A percentile compares a stretch with the other conserved stretches of the same genome.
These are phyloP conservation scores for Solenopsis invicta DNA, from an alignment of 1,140 invertebrate species.

Conservation along the genomic window DNA sequence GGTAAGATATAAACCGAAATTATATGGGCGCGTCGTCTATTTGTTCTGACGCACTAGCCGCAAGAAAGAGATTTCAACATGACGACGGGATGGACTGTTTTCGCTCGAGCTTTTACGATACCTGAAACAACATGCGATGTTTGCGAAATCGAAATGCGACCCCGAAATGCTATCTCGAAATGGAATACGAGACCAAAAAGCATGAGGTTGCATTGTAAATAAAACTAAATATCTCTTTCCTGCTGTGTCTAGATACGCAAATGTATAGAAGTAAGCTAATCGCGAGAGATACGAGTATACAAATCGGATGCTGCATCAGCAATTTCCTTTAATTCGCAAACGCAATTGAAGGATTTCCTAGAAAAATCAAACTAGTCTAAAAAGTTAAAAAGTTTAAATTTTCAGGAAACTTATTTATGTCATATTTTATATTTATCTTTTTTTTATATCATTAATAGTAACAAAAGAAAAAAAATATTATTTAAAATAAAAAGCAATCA, in stretches of 20 bases:
- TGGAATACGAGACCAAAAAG: neutral
- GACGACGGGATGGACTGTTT: neutral
- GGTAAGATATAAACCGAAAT: conserved; percentile 57
- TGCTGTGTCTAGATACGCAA: neutral
- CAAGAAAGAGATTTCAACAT: neutral
- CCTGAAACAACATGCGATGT: conserved; percentile 13
- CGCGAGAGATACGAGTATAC: neutral
- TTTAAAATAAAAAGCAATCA: too few species aligned
- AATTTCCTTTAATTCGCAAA: neutral
- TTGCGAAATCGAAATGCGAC: conserved; percentile 21
- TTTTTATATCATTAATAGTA: too few species aligned
- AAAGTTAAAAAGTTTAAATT: too few species aligned
- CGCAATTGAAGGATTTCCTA: neutral
- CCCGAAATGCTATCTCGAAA: neutral
- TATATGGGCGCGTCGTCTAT: conserved; percentile 41
- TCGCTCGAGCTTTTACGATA: neutral
- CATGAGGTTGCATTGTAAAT: conserved; percentile 17
- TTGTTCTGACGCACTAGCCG: neutral
- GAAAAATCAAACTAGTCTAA: too few species aligned
- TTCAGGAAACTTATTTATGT: too few species aligned
- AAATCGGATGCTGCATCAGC: neutral
- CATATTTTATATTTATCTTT: too few species aligned
- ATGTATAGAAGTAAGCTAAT: neutral
- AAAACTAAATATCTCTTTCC: conserved; percentile 5
- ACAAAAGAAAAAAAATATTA: too few species aligned